These are phyloP conservation scores for Leptopilina syphax DNA, from an alignment of 2,888 invertebrate genomes.

Conservation along the genomic window DNA sequence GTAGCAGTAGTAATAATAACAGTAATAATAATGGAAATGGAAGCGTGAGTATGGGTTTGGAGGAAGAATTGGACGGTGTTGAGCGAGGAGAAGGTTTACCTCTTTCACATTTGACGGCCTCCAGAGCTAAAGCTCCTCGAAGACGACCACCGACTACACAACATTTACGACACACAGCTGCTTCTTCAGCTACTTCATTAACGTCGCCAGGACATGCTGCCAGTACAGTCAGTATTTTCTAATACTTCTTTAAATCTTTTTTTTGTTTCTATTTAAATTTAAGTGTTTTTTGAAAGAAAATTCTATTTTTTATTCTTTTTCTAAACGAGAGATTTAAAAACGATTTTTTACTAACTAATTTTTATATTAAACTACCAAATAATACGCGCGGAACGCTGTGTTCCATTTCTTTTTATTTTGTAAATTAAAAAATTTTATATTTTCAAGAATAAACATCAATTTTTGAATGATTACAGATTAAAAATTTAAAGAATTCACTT, in stretches of 20 bases:
- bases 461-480: too few relatives aligned
- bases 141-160: slow-evolving; percentile 82
- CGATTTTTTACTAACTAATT: too few relatives aligned
- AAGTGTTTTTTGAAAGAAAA: too few relatives aligned
- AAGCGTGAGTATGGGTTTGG: slow-evolving; percentile 62
- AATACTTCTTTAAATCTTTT: neutral
- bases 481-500: too few relatives aligned
- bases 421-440: too few relatives aligned
- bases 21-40: slow-evolving; percentile 58
- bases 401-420: too few relatives aligned
- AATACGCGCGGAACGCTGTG: too few relatives aligned
- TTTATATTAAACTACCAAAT: too few relatives aligned
- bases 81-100: slow-evolving; percentile 76
- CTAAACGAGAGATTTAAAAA: too few relatives aligned
- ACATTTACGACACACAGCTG: slow-evolving; percentile 66
- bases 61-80: slow-evolving; percentile 77
- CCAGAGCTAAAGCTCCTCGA: slow-evolving; percentile 82
- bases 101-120: slow-evolving; percentile 78
- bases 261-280: slow-evolving; percentile 10
- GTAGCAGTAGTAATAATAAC: slow-evolving; percentile 37
- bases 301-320: too few relatives aligned
- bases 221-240: slow-evolving; percentile 34
- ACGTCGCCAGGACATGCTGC: slow-evolving; percentile 47
- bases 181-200: slow-evolving; percentile 49
- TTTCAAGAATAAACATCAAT: too few relatives aligned